These are phyloP conservation scores for Lepidurus couesii DNA, from an alignment of 1,140 invertebrate genomes.

Conservation along the genomic window DNA sequence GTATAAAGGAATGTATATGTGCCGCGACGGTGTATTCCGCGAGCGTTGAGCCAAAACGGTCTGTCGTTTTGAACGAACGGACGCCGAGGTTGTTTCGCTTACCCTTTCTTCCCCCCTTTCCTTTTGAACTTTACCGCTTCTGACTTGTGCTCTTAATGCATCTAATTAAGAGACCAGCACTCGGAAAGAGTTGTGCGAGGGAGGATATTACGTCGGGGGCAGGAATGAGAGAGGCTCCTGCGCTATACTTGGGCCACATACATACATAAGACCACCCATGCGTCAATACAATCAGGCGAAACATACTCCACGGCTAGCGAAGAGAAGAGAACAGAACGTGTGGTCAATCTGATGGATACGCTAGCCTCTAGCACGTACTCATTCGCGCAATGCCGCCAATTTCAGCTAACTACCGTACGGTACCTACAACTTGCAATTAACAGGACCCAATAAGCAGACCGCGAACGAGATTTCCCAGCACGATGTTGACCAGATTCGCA, in stretches of 20 bases:
- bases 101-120: neutral
- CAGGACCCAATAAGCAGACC: neutral
- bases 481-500: neutral
- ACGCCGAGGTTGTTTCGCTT: neutral
- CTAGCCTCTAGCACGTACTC: conserved; percentile 12
- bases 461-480: neutral
- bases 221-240: neutral
- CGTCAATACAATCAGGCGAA: conserved; percentile 7
- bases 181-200: neutral
- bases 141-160: conserved; percentile 22
- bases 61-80: conserved; percentile 15
- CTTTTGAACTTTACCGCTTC: conserved; percentile 9
- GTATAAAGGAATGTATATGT: conserved; percentile 8
- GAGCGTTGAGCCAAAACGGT: conserved; percentile 8
- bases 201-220: neutral
- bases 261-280: conserved; percentile 13
- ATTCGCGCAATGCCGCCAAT: neutral
- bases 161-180: neutral
- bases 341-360: conserved; percentile 12
- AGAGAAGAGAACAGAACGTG: conserved; percentile 5
- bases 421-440: neutral
- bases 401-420: neutral
- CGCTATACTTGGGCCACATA: neutral
- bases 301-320: neutral
- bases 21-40: neutral